Evolutionary conservation across 2,113 vertebrate species (phyloP), one percentile per base, ranked within the genome.

Genomic region (Silurus asotus): DNA sequence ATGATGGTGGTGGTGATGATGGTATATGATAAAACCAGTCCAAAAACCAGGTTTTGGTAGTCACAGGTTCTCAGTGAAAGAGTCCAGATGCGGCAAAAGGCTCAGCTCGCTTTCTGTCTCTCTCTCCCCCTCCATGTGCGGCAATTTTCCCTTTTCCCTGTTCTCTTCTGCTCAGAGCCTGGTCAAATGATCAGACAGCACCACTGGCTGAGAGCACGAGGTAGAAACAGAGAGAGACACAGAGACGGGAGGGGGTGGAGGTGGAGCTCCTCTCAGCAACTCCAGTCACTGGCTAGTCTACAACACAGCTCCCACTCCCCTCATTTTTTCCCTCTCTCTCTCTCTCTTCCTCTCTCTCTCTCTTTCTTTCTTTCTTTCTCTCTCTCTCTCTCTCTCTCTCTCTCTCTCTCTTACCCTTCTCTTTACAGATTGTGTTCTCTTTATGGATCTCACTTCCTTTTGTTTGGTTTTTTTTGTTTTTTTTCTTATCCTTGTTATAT

Each of bases 171-270:
- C 92, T 92, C 93, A 94, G 91, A 91, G 94, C 92, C 94, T 91
- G 94, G 93, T 94, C 93, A 94, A 94, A 95, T 94, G 93, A 94
- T 84, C 93, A 93, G 91, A 90, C 91, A 93, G 86, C 91, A 91
- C 89, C 92, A 89, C 88, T 81, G 91, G 91, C 91, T 90, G 86
- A 82, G 28, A 85, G 72, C 81, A 69, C 51, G 86, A 86, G 75
- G 58, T 84, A 69, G 87, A 84, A 58, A 85, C 86, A 86, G 85
- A 49, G 86, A 81, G 91, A 87, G 90, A 89, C 88, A 87, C 88
- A 84, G 37, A 86, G 89, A 72, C 79, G 83, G 88, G 83, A 69
- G 89, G 77, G 17, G 81, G 83, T 87, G 89, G 80, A 79, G 53
- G 86, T 72, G 88, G 70, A 92, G 95, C 94, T 91, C 93, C 93